Percentiles rank a stretch among this genome's conserved stretches.
These are phyloP conservation scores for Lithobates sylvaticus DNA, from an alignment of 2,797 vertebrate genomes.

Conservation along the genomic window DNA sequence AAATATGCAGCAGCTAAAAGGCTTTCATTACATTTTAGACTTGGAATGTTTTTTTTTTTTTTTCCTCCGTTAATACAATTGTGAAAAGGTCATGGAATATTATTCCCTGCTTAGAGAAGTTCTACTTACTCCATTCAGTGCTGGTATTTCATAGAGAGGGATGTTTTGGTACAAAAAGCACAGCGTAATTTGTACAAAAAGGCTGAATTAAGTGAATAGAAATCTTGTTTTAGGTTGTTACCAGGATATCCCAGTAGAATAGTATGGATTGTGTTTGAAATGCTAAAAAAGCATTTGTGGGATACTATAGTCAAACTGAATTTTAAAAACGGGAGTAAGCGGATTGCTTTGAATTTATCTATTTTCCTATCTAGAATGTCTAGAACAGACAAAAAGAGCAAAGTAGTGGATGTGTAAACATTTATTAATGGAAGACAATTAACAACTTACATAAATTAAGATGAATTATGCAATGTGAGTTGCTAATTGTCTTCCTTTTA, in stretches of 20 bases:
- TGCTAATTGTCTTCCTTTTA: too few species aligned
- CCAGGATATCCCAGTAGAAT: background rate
- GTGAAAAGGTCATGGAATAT: conserved; percentile 29
- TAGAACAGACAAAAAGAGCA: too few species aligned
- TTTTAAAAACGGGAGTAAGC: background rate
- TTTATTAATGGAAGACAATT: too few species aligned
- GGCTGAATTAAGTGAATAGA: conserved; percentile 3
- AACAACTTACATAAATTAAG: too few species aligned
- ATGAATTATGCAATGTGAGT: too few species aligned
- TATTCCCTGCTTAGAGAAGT: background rate
- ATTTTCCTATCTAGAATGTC: background rate
- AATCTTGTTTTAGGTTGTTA: conserved; percentile 14
- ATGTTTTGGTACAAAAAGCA: background rate
- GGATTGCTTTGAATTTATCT: background rate
- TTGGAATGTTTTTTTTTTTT: conserved; percentile 18
- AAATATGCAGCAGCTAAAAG: conserved; percentile 49
- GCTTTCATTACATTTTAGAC: conserved; percentile 32
- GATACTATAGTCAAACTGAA: background rate
- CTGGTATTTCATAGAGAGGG: background rate
- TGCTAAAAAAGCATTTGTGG: background rate
- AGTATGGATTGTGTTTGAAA: background rate
- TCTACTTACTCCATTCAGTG: conserved; percentile 5
- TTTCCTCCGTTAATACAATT: conserved; percentile 30
- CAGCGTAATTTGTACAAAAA: conserved; percentile 11
- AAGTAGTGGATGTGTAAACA: too few species aligned